phyloP scores from a whole-genome alignment of 1,140 invertebrate species.

The Leptinotarsa texana region DNA sequence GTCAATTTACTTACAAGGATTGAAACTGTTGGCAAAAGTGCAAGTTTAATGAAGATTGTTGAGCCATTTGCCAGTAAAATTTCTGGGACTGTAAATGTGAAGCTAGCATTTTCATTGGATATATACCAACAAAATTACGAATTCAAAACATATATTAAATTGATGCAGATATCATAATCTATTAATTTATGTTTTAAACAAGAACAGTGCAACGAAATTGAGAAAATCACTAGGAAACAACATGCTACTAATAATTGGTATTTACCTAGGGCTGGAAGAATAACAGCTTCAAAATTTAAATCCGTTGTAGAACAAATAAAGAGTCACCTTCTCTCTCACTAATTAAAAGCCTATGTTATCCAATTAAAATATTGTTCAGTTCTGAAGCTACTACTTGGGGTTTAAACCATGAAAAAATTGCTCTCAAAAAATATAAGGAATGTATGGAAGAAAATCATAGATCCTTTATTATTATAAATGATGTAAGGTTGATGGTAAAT shows the following conservation, averaged over 20 bases:
- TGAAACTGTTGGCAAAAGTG: background rate
- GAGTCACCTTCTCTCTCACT: slow-evolving; percentile 22
- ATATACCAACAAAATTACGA: slow-evolving; percentile 15
- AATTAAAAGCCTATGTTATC: slow-evolving; percentile 19
- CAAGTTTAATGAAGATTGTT: slow-evolving; percentile 18
- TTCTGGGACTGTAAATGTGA: background rate
- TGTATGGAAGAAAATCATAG: slow-evolving; percentile 12
- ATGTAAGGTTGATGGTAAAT: background rate
- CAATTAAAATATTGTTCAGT: slow-evolving; percentile 9
- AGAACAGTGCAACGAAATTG: background rate
- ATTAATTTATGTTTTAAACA: slow-evolving; percentile 10
- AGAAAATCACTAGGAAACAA: slow-evolving; percentile 12
- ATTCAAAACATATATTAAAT: slow-evolving; percentile 10
- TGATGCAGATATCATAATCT: slow-evolving; percentile 11
- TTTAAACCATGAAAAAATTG: slow-evolving; percentile 15
- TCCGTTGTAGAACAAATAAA: slow-evolving; percentile 19
- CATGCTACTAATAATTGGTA: slow-evolving; percentile 12
- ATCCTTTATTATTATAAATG: slow-evolving; percentile 9
- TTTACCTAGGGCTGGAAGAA: slow-evolving; percentile 19
- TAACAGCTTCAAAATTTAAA: slow-evolving; percentile 28
- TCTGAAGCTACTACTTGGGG: slow-evolving; percentile 14
- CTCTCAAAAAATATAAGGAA: slow-evolving; percentile 19
- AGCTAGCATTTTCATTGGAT: background rate
- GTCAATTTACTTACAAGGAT: slow-evolving; percentile 19
- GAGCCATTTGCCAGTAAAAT: slow-evolving; percentile 28